A percentile compares a stretch with the other conserved stretches of the same genome.
phyloP scores from a whole-genome alignment of 2,797 vertebrate species.

The Eurystomus glaucurus region DNA sequence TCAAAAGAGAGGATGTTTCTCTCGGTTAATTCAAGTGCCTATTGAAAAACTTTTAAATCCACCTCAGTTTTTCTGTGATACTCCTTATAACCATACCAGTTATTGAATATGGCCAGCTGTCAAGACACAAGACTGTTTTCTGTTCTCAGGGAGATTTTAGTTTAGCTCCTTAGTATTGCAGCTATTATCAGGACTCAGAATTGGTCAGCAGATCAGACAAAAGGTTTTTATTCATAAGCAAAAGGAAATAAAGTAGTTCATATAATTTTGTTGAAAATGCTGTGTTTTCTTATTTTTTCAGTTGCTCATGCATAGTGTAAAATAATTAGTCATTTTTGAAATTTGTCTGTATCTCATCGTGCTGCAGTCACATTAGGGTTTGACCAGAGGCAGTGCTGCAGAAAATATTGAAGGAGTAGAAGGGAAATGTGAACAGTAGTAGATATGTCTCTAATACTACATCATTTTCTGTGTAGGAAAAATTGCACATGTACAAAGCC shows the following conservation, averaged over 20 bases:
- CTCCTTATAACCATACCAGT: background rate
- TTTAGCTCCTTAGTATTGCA: background rate
- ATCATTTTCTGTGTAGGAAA: background rate
- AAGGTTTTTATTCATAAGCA: background rate
- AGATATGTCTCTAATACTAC: background rate
- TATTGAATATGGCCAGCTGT: background rate
- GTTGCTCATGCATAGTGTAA: background rate
- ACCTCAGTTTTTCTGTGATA: background rate
- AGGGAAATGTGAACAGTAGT: background rate
- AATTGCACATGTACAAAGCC: accelerated
- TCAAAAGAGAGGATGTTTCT: background rate
- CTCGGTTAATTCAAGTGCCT: background rate
- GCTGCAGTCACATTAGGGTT: background rate
- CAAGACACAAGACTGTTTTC: background rate
- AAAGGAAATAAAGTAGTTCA: background rate
- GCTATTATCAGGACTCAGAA: background rate
- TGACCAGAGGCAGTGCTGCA: background rate
- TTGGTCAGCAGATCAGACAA: background rate
- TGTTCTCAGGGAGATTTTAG: background rate
- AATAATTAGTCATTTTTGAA: background rate
- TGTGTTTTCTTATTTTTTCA: background rate
- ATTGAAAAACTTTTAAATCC: background rate
- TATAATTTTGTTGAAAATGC: background rate
- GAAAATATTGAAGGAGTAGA: background rate
- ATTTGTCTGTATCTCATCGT: accelerated